A percentile compares a stretch with the other conserved stretches of the same genome.
Conservation (phyloP, 2,888 invertebrate genomes). For the Petrolisthes cinctipes region DNA sequence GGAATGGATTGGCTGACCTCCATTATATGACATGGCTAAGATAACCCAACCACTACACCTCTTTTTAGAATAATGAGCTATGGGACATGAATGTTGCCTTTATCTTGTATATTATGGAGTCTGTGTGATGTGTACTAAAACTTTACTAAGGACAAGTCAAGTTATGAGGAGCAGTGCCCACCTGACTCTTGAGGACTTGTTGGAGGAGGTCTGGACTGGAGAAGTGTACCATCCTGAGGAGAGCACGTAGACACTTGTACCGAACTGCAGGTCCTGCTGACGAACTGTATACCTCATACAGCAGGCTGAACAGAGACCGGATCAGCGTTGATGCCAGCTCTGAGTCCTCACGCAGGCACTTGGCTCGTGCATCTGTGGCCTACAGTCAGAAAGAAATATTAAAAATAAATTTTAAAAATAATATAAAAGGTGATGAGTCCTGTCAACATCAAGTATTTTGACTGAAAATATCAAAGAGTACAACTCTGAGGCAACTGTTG, state of each 20-base stretch:
- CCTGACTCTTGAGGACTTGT: constrained; percentile 69
- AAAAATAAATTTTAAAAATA: background rate
- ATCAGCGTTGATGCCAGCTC: constrained; percentile 63
- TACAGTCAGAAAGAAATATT: constrained; percentile 5
- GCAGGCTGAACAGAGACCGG: constrained; percentile 73
- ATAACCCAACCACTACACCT: too few species aligned
- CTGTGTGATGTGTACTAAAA: too few species aligned
- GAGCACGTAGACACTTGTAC: constrained; percentile 94
- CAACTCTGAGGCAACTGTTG: background rate
- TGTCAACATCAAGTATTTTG: background rate
- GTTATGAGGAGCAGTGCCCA: constrained; percentile 3
- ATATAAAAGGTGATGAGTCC: too few species aligned
- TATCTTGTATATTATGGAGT: too few species aligned
- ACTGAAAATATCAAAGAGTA: background rate
- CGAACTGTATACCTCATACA: constrained; percentile 98
- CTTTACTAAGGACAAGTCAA: too few species aligned
- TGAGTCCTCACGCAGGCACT: constrained; percentile 60
- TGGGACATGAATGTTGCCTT: too few species aligned
- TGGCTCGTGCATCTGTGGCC: constrained; percentile 62
- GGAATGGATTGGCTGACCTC: too few species aligned
- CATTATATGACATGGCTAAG: too few species aligned
- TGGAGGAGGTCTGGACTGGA: constrained; percentile 88
- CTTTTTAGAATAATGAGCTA: too few species aligned
- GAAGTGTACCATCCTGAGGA: constrained; percentile 96
- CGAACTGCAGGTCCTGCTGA: constrained; percentile 98